phyloP scores from a whole-genome alignment of 2,113 vertebrate genomes.

The Eidolon helvum region DNA sequence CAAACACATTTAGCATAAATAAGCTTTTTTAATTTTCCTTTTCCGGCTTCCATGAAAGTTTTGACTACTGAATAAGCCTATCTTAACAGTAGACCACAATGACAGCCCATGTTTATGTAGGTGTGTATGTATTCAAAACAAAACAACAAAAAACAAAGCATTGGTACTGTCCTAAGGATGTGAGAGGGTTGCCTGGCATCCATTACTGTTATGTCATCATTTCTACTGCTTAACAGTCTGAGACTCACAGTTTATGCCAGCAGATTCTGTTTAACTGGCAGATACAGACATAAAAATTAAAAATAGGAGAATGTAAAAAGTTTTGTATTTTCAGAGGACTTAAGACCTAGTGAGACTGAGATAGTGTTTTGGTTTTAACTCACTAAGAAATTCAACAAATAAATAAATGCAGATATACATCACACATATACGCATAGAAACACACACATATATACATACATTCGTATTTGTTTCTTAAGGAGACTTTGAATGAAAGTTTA shows the following conservation, averaged over 20 bases:
- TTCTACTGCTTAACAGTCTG: background rate
- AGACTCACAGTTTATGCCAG: background rate
- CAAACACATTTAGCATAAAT: background rate
- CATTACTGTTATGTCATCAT: background rate
- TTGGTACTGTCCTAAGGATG: background rate
- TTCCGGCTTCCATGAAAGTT: background rate
- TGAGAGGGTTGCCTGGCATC: background rate
- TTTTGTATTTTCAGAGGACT: background rate
- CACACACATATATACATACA: background rate
- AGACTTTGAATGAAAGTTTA: background rate
- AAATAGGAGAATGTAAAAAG: background rate
- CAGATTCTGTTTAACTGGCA: slow-evolving; percentile 27
- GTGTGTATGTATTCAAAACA: background rate
- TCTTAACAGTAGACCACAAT: background rate
- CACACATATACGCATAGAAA: background rate
- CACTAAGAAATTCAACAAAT: background rate
- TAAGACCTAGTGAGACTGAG: background rate
- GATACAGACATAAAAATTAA: background rate
- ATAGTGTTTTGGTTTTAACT: background rate
- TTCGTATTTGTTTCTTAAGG: background rate
- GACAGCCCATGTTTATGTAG: background rate
- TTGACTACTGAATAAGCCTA: background rate
- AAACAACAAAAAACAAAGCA: background rate
- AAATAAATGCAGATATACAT: background rate
- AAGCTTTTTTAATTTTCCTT: background rate